Conservation (phyloP, 2,888 invertebrate genomes). For the Conomelus anceps region DNA sequence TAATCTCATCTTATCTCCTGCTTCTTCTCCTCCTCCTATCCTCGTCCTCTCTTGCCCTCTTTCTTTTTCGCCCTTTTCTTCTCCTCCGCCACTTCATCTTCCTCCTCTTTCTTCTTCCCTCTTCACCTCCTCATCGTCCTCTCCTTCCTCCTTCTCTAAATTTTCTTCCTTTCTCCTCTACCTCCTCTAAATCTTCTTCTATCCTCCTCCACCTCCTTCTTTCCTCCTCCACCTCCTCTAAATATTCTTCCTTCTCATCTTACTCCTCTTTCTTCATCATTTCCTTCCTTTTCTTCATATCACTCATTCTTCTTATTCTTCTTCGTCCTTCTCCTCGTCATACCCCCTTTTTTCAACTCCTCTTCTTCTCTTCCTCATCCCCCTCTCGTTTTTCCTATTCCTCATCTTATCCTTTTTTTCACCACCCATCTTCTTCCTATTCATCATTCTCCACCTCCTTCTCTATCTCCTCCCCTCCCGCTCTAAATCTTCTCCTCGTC, state of each 20-base stretch:
- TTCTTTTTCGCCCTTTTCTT: not conserved
- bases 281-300: not conserved
- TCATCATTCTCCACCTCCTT: not conserved
- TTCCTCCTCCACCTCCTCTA: no score
- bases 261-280: no score
- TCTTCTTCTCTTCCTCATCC: no score
- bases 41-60: no score
- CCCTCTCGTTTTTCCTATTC: not conserved
- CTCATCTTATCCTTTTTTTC: not conserved
- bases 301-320: not conserved
- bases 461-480: not conserved
- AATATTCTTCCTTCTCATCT: no score
- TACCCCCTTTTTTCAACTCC: no score
- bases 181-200: no score
- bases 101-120: not conserved
- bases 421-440: not conserved
- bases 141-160: not conserved
- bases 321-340: not conserved
- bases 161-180: no score
- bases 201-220: no score
- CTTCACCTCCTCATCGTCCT: not conserved
- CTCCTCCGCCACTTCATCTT: not conserved
- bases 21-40: no score
- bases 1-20: no score
- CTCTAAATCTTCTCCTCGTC: not conserved